Evolutionary conservation across 2,888 invertebrate genomes (phyloP).

Genomic region (Marasmarcha lunaedactyla): DNA sequence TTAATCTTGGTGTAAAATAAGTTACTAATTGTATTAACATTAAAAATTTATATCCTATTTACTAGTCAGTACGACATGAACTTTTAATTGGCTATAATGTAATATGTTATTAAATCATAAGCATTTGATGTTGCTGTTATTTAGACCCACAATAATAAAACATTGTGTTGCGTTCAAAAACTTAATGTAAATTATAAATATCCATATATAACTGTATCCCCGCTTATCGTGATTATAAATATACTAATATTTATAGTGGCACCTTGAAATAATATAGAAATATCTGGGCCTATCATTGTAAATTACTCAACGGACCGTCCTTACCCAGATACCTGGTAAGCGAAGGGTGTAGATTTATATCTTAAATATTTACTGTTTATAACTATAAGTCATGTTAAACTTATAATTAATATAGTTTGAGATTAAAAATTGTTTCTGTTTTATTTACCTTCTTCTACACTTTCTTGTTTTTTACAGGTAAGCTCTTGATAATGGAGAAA

Average conservation of each 20-base stretch:
- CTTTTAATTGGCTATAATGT: no score
- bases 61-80: no score
- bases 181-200: no score
- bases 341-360: constrained; percentile 43
- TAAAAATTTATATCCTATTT: no score
- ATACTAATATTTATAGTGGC: no score
- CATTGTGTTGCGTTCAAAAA: no score
- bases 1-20: no score
- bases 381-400: constrained; percentile 68
- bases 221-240: no score
- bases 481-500: constrained; percentile 1
- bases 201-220: no score
- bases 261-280: constrained; percentile 2
- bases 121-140: no score
- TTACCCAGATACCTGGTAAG: constrained; percentile 62
- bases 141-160: no score
- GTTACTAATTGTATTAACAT: no score
- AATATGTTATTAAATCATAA: neutral
- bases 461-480: constrained; percentile 1
- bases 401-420: constrained; percentile 67
- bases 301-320: constrained; percentile 63
- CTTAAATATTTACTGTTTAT: constrained; percentile 63
- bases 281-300: constrained; percentile 67
- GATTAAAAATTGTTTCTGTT: constrained; percentile 17
- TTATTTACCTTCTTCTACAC: constrained; percentile 1